phyloP scores from a whole-genome alignment of 1,140 invertebrate genomes.

The Copidosoma floridanum region DNA sequence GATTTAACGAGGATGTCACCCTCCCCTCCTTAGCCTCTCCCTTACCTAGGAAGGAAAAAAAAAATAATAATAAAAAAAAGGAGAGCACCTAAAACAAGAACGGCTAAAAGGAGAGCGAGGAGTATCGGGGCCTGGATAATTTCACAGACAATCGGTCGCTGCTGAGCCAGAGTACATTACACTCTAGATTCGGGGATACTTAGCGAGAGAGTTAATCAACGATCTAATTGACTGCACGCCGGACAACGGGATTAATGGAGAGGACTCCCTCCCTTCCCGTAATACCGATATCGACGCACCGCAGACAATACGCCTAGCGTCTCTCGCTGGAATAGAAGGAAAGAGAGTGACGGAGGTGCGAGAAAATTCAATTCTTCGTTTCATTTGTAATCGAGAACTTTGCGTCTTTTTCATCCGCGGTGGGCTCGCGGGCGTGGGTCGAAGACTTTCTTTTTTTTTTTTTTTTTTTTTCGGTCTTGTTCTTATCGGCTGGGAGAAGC shows the following conservation, averaged over 20 bases:
- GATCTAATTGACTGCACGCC: conserved; percentile 38
- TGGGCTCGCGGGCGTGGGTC: background rate
- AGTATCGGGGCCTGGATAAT: conserved; percentile 39
- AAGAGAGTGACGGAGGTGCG: background rate
- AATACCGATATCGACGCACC: no score
- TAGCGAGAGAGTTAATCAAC: conserved; percentile 36
- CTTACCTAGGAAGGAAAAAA: background rate
- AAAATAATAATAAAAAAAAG: background rate
- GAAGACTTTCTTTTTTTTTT: no score
- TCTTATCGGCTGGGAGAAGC: no score
- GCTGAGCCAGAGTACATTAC: background rate
- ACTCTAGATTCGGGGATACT: conserved; percentile 35
- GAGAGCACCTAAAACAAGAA: background rate
- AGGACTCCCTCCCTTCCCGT: no score
- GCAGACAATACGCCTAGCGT: no score
- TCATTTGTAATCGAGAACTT: conserved; percentile 10
- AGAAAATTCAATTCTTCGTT: conserved; percentile 16
- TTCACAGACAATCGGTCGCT: conserved; percentile 41
- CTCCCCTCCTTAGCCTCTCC: background rate
- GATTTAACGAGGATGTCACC: conserved; percentile 26
- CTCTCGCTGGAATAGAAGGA: no score
- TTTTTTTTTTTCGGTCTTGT: no score
- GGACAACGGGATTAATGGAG: conserved; percentile 32
- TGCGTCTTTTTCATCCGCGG: background rate
- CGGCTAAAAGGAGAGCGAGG: background rate